phyloP scores from a whole-genome alignment of 1,140 invertebrate species.

The Plodia interpunctella region DNA sequence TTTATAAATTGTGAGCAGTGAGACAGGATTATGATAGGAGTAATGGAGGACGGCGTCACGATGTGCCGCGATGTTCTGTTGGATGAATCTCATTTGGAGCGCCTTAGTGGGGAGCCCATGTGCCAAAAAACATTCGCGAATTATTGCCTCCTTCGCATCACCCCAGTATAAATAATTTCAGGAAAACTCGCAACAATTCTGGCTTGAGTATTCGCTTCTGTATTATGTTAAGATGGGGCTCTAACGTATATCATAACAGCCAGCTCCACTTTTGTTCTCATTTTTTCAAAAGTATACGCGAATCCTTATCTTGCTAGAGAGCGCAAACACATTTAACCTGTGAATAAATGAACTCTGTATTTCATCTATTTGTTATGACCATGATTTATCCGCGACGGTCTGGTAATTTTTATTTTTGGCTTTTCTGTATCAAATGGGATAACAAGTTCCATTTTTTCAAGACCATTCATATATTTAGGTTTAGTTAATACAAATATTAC shows the following conservation, averaged over 20 bases:
- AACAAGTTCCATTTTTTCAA: no score
- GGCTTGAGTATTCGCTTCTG: constrained; percentile 6
- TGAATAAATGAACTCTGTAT: no score
- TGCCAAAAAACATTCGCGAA: constrained; percentile 4
- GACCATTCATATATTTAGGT: no score
- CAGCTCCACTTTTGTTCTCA: neutral
- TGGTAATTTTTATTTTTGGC: no score
- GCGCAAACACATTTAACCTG: no score
- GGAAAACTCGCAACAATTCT: neutral
- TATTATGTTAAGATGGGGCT: neutral
- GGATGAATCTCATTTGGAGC: neutral
- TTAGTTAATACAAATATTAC: no score
- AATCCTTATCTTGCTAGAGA: no score
- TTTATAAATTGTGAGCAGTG: constrained; percentile 32
- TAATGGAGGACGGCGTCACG: constrained; percentile 20
- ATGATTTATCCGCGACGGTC: no score
- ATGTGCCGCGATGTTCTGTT: neutral
- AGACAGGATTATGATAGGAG: constrained; percentile 32
- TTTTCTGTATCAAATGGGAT: no score
- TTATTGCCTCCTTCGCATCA: constrained; percentile 5
- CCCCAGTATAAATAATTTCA: constrained; percentile 4
- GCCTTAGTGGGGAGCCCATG: constrained; percentile 4
- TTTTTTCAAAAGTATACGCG: neutral
- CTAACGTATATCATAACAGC: neutral
- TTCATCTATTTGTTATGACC: no score